Evolutionary conservation across 2,113 vertebrate genomes (phyloP).

Genomic region (Anhinga rufa): DNA sequence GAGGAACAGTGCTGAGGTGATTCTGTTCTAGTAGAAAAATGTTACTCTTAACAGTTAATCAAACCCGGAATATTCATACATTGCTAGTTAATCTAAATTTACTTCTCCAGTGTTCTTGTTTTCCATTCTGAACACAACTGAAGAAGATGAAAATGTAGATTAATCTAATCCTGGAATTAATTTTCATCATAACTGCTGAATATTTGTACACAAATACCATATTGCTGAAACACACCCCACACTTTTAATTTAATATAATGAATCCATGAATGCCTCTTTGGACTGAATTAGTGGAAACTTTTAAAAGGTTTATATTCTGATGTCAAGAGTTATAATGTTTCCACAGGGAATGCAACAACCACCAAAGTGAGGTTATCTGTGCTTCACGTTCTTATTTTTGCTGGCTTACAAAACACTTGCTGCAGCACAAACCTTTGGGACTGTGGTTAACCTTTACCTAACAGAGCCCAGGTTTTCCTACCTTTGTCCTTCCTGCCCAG

Average conservation of each 20-base stretch:
- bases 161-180: slow-evolving; percentile 23
- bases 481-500: not conserved
- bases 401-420: not conserved
- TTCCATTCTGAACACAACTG: not conserved
- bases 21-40: not conserved
- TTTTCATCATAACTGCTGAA: slow-evolving; percentile 17
- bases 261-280: not conserved
- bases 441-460: not conserved
- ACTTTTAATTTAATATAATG: not conserved
- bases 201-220: slow-evolving; percentile 21
- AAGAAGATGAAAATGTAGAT: slow-evolving; percentile 27
- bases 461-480: not conserved
- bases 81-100: not conserved
- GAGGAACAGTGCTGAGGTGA: not conserved
- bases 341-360: not conserved
- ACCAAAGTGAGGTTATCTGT: not conserved
- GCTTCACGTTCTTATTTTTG: not conserved
- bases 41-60: not conserved
- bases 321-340: not conserved
- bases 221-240: not conserved
- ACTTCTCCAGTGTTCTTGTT: not conserved
- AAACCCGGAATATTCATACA: slow-evolving; percentile 8
- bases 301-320: not conserved
- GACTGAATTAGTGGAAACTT: not conserved
- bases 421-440: not conserved